Evolutionary conservation across 2,113 vertebrate species (phyloP), one percentile per base, ranked within the genome.

Genomic region (Erinaceus europaeus): DNA sequence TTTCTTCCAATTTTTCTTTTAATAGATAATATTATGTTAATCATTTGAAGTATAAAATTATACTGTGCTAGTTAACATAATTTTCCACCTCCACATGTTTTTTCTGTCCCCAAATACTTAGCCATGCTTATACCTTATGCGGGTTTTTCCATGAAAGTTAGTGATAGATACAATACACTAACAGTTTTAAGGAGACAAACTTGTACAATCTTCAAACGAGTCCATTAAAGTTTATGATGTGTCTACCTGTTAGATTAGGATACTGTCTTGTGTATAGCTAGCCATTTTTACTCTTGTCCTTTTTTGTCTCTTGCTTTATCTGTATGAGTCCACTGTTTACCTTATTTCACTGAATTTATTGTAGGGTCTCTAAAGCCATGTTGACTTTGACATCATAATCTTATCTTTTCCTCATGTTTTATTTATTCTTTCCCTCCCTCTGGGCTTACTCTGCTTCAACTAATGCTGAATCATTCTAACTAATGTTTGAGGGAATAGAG

Each of bases 211-310:
- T 67, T n/a, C 67, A 89, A 83, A 75, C 9, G 50, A 67, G 34
- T 91, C 53, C 69, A 69, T 90, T 84, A 93, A 80, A 90, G 20
- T 84, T 93, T 87, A 68, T 73, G 55, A 10, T 84, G 50, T 80
- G 4, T 55, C 38, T 90, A 42, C 32, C 27, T 50, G 5, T 87
- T 93, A 72, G 50, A 72, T 81, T 62, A 72, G 32, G 25, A 61
- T 62, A 42, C 18, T 13, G 11, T 67, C 61, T 9, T 71, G 1
- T 74, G 61, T 55, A 69, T 52, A 59, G 8, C 13, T 65, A 80
- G 36, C 40, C 80, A n/a, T 59, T 84, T 84, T 90, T 76, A 84
- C 27, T 40, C n/a, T 46, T 72, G 69, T n/a, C 48, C 14, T 67
- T 82, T 74, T 81, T 65, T 69, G 32, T 69, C 9, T 76, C 67